Evolutionary conservation across 2,113 vertebrate genomes (phyloP).

Genomic region (Rhinolophus sinicus): DNA sequence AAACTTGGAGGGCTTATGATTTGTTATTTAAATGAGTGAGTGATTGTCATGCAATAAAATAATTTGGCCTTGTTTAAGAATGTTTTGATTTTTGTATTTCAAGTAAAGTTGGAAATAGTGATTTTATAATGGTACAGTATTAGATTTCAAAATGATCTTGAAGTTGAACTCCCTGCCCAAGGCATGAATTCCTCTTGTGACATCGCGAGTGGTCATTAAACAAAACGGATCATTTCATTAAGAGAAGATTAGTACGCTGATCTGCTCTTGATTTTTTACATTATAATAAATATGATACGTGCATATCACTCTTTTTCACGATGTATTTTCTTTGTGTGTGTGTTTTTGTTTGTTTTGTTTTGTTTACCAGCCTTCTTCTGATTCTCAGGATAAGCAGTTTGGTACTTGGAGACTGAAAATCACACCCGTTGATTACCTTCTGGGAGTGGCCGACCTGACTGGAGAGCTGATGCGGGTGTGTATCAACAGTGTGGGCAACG

Average conservation of each 20-base stretch:
- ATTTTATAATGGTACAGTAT: neutral
- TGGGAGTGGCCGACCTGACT: slow-evolving; percentile 96
- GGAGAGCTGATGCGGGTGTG: slow-evolving; percentile 98
- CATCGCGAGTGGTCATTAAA: neutral
- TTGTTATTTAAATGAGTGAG: neutral
- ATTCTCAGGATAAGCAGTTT: slow-evolving; percentile 73
- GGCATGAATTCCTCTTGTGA: neutral
- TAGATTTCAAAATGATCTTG: neutral
- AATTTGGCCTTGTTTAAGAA: neutral
- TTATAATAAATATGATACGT: neutral
- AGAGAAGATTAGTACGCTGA: neutral
- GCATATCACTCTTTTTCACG: neutral
- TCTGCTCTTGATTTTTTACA: neutral
- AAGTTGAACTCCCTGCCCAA: neutral
- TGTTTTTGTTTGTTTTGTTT: neutral
- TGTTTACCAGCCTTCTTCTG: slow-evolving; percentile 69
- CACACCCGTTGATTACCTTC: slow-evolving; percentile 95
- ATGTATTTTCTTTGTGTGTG: slow-evolving; percentile 50
- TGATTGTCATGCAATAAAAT: neutral
- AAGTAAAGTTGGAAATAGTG: neutral
- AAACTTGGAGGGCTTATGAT: neutral
- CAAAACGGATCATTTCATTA: neutral
- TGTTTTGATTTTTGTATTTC: neutral
- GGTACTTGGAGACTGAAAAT: slow-evolving; percentile 90
- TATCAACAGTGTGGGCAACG: slow-evolving; percentile 97